Evolutionary conservation across 2,888 invertebrate genomes (phyloP), one percentile per base, ranked within the genome.

Genomic region (Bimastos eiseni): DNA sequence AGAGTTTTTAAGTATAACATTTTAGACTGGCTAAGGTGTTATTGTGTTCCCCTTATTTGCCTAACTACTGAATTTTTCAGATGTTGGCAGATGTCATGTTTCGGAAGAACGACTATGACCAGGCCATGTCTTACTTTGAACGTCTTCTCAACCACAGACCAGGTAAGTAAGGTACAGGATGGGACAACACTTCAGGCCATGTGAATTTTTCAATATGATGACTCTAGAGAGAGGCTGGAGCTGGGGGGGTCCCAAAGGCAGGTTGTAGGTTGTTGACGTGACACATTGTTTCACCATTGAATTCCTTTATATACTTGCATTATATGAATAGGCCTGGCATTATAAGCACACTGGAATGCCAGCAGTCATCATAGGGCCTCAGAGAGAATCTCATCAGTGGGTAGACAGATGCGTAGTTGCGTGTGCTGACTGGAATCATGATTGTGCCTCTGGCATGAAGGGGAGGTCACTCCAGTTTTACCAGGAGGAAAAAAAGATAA

Each of bases 81-180:
- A 86, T 86, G 86, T 86, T 86, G 86, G 99, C 99, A 0, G 99
- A 99, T 95, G 96, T 99, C 70, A 98, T 98, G 91, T 99, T 99
- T 94, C 94, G 96, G 49, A 95, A 97, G 96, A 97, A 98, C 93
- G 98, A 99, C 94, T 97, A 98, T 93, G 97, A 98, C 93, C 97
- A 97, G 89, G 98, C 99, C 0, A 97, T 97, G 89, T 97, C 97
- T 93, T 98, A 99, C 94, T 97, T 98, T 94, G 97, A 97, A 49
- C 98, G 98, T 94, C 96, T 98, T n/a, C 93, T 95, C 19, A 93
- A 93, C 89, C 92, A 93, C 34, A 94, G 93, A 92, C 94, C 95
- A 91, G 95, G 95, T 95, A 91, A 90, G 91, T n/a, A 49, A 49
- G 49, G 4, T n/a, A 70, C 11, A n/a, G n/a, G 11, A 70, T 70